Conservation (phyloP, 2,888 invertebrate species). For the Philhelius pedissequus region DNA sequence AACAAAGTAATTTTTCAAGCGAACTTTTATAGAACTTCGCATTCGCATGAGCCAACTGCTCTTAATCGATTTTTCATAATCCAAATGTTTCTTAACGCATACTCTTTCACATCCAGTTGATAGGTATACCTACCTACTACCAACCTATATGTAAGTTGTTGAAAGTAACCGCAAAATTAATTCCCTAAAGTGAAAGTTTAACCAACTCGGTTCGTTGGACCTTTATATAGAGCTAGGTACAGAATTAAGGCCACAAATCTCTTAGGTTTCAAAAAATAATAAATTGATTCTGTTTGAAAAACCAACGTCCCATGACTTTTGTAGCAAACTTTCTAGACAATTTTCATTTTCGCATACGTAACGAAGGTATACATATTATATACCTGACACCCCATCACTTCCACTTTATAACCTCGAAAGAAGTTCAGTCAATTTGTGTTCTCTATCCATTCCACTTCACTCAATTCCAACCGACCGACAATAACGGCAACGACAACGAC, state of each 20-base stretch:
- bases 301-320: slow-evolving; percentile 55
- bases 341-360: slow-evolving; percentile 17
- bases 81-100: not conserved
- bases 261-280: slow-evolving; percentile 6
- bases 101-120: not conserved
- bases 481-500: slow-evolving; percentile 12
- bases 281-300: slow-evolving; percentile 14
- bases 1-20: too few relatives aligned
- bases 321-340: slow-evolving; percentile 63
- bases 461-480: not conserved
- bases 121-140: too few relatives aligned
- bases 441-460: not conserved
- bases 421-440: slow-evolving; percentile 17
- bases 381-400: slow-evolving; percentile 42
- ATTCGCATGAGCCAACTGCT: not conserved
- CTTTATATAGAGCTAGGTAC: not conserved
- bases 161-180: not conserved
- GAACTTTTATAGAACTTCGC: too few relatives aligned
- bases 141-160: not conserved
- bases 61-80: not conserved
- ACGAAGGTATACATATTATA: not conserved
- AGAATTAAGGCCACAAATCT: not conserved
- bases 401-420: slow-evolving; percentile 40
- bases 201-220: not conserved
- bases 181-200: slow-evolving; percentile 7